Percentiles rank a stretch among this genome's conserved stretches.
phyloP scores from a whole-genome alignment of 1,140 invertebrate species.

The Drosophila elegans region DNA sequence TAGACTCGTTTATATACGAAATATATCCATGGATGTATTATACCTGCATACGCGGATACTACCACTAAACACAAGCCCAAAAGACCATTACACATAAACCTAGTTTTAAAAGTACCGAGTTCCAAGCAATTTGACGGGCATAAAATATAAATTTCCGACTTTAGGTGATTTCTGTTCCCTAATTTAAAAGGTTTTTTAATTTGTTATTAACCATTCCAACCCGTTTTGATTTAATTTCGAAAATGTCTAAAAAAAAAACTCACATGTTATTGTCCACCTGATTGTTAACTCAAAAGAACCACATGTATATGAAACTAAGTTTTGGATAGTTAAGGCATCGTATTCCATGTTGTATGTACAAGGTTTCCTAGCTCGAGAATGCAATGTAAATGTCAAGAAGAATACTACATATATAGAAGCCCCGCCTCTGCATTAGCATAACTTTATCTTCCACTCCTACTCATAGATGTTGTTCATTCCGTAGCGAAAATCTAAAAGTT shows the following conservation, averaged over 20 bases:
- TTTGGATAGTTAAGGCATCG: slow-evolving; percentile 42
- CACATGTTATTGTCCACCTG: slow-evolving; percentile 34
- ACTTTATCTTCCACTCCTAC: slow-evolving; percentile 42
- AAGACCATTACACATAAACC: slow-evolving; percentile 65
- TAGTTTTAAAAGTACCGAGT: slow-evolving; percentile 60
- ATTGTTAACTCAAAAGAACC: slow-evolving; percentile 41
- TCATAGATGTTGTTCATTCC: slow-evolving; percentile 75
- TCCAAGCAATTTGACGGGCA: slow-evolving; percentile 6
- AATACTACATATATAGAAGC: slow-evolving; percentile 35
- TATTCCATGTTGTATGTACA: slow-evolving; percentile 45
- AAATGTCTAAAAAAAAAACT: slow-evolving; percentile 19
- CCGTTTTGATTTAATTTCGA: slow-evolving; percentile 19
- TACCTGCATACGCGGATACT: slow-evolving; percentile 31
- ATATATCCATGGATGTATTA: slow-evolving; percentile 46
- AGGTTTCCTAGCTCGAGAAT: slow-evolving; percentile 64
- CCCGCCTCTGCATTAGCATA: slow-evolving; percentile 31
- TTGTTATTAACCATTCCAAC: neutral
- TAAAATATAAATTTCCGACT: too few species aligned
- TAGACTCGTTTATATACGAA: slow-evolving; percentile 71
- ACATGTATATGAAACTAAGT: slow-evolving; percentile 42
- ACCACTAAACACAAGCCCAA: slow-evolving; percentile 25
- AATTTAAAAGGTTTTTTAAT: neutral
- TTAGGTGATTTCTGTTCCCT: too few species aligned
- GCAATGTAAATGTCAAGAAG: slow-evolving; percentile 31
- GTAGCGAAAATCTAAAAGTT: slow-evolving; percentile 41